A percentile compares a stretch with the other conserved stretches of the same genome.
phyloP scores from a whole-genome alignment of 2,797 vertebrate species.

The Channallabes apus region DNA sequence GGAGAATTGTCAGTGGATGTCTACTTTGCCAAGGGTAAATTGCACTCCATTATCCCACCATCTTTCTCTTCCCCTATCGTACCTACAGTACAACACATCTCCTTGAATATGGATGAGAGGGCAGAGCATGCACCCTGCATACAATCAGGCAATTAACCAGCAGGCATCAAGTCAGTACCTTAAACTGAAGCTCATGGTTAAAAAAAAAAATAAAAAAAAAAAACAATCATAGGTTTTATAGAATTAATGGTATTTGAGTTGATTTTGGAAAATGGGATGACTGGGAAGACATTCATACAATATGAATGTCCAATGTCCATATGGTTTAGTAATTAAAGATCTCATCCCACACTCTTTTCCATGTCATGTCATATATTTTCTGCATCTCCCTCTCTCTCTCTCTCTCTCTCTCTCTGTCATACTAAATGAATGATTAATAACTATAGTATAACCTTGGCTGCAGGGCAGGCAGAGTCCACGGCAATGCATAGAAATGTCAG shows the following conservation, averaged over 20 bases:
- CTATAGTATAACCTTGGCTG: constrained; percentile 69
- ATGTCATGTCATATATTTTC: constrained; percentile 33
- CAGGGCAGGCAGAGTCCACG: constrained; percentile 57
- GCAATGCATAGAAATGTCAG: constrained; percentile 63
- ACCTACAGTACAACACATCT: constrained; percentile 70
- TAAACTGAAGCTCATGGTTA: constrained; percentile 4
- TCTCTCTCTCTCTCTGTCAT: constrained; percentile 35
- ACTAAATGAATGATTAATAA: constrained; percentile 71
- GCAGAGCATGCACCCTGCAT: constrained; percentile 71
- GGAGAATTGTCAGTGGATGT: constrained; percentile 67
- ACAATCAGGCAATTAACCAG: constrained; percentile 76
- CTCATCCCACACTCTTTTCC: constrained; percentile 6
- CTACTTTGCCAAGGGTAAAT: constrained; percentile 76
- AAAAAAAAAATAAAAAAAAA: background rate
- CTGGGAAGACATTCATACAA: background rate
- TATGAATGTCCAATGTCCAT: background rate
- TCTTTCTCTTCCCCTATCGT: constrained; percentile 51
- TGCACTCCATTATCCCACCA: constrained; percentile 44
- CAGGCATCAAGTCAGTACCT: constrained; percentile 5
- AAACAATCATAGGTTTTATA: background rate
- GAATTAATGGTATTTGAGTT: background rate
- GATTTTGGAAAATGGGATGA: background rate
- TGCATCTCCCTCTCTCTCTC: constrained; percentile 16
- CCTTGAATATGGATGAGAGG: constrained; percentile 77
- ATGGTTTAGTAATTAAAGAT: constrained; percentile 9